Conservation (phyloP, 2,797 vertebrate genomes). For the Prunella strophiata region DNA sequence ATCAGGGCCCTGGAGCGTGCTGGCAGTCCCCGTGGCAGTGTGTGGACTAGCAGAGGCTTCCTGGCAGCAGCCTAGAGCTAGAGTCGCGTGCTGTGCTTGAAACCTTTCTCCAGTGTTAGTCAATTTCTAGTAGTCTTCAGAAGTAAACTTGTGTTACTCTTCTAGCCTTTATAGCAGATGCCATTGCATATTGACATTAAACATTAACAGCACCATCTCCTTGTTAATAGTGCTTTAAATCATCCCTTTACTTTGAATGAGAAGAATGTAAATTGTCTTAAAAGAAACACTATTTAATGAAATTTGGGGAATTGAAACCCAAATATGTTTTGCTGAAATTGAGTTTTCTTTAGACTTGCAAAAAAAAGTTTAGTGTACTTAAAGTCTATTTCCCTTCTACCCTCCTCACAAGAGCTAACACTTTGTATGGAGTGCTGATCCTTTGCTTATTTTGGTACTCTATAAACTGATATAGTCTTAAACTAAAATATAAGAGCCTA, state of each 20-base stretch:
- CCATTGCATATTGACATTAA: slow-evolving; percentile 67
- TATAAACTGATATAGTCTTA: slow-evolving; percentile 62
- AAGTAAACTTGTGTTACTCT: slow-evolving; percentile 61
- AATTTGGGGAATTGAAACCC: slow-evolving; percentile 8
- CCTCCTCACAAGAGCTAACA: slow-evolving; percentile 40
- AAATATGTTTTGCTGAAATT: slow-evolving; percentile 57
- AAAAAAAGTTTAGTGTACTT: slow-evolving; percentile 42
- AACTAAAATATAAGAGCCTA: slow-evolving; percentile 69
- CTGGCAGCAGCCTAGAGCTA: background rate
- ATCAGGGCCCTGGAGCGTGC: rapidly evolving
- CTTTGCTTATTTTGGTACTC: slow-evolving; percentile 73
- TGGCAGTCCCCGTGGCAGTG: background rate
- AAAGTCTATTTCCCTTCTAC: slow-evolving; percentile 23
- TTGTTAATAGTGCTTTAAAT: slow-evolving; percentile 69
- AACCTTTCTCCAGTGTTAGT: slow-evolving; percentile 23
- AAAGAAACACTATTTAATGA: slow-evolving; percentile 52
- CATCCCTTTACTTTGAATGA: slow-evolving; percentile 56
- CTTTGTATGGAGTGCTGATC: slow-evolving; percentile 70
- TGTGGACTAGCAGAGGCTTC: background rate
- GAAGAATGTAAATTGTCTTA: slow-evolving; percentile 55
- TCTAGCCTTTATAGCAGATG: slow-evolving; percentile 59
- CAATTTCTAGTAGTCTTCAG: slow-evolving; percentile 1
- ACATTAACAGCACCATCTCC: slow-evolving; percentile 53
- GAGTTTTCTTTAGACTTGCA: slow-evolving; percentile 48
- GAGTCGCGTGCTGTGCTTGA: background rate